Evolutionary conservation across 2,113 vertebrate species (phyloP).

Genomic region (Sisor rabdophorus): DNA sequence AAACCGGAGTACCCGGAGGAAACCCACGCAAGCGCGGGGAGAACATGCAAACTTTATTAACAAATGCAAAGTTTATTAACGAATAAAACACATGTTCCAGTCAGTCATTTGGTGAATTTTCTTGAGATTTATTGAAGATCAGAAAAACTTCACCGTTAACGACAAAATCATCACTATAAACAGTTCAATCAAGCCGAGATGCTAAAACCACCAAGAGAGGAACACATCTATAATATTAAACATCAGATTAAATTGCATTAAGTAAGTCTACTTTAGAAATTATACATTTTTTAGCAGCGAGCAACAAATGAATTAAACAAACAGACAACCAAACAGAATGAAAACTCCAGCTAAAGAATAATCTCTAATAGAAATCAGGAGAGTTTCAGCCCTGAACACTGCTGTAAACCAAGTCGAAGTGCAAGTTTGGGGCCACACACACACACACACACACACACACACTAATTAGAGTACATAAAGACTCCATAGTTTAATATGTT

Average conservation of each 20-base stretch:
- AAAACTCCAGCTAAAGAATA: background rate
- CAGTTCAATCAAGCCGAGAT: background rate
- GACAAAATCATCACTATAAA: background rate
- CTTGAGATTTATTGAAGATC: constrained; percentile 26
- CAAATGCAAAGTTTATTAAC: too few relatives aligned
- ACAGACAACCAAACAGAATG: background rate
- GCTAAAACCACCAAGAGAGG: background rate
- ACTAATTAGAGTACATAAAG: constrained; percentile 36
- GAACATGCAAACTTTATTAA: too few relatives aligned
- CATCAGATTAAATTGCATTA: background rate
- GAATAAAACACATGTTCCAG: background rate
- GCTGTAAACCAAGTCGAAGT: constrained; percentile 26
- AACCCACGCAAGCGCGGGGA: too few relatives aligned
- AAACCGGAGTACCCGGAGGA: too few relatives aligned
- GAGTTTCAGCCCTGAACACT: constrained; percentile 8
- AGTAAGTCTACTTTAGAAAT: constrained; percentile 11
- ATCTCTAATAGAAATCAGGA: background rate
- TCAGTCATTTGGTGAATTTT: constrained; percentile 5
- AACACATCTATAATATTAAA: background rate
- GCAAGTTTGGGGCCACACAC: constrained; percentile 22
- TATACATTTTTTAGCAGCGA: constrained; percentile 15
- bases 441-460: constrained; percentile 35
- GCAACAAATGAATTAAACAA: constrained; percentile 7
- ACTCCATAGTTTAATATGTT: constrained; percentile 31
- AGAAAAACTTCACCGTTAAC: constrained; percentile 17